These are phyloP conservation scores for Apodemus agrarius DNA, from an alignment of 2,797 vertebrate species.

Conservation along the genomic window DNA sequence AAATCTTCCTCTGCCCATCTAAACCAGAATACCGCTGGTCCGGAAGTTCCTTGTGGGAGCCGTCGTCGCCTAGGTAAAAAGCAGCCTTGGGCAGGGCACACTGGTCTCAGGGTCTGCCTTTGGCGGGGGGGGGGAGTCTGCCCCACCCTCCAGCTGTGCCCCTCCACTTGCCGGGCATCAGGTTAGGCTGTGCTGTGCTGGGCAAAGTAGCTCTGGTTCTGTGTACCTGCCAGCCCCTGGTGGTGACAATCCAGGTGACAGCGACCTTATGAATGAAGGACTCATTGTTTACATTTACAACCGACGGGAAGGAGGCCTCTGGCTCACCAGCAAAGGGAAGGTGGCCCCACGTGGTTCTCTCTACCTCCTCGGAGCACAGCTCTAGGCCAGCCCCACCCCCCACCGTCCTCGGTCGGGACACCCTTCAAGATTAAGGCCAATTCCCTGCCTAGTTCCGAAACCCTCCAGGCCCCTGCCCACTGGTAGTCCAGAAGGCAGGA, in stretches of 20 bases:
- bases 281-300: constrained; percentile 72
- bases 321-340: neutral
- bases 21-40: neutral
- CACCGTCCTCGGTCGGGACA: neutral
- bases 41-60: too few species aligned
- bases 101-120: neutral
- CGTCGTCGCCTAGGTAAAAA: neutral
- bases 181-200: neutral
- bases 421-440: neutral
- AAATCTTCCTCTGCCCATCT: neutral
- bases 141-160: neutral
- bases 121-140: too few species aligned
- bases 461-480: neutral
- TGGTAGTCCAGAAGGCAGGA: neutral
- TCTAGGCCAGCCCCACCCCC: neutral
- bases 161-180: neutral
- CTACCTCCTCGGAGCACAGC: neutral
- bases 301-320: neutral
- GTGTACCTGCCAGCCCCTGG: constrained; percentile 15
- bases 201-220: neutral
- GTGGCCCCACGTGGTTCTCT: constrained; percentile 41
- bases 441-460: neutral
- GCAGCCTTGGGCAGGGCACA: neutral
- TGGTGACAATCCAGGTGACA: constrained; percentile 48
- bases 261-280: constrained; percentile 58